Evolutionary conservation across 2,113 vertebrate species (phyloP).

Genomic region (Sarotherodon lohbergeri): DNA sequence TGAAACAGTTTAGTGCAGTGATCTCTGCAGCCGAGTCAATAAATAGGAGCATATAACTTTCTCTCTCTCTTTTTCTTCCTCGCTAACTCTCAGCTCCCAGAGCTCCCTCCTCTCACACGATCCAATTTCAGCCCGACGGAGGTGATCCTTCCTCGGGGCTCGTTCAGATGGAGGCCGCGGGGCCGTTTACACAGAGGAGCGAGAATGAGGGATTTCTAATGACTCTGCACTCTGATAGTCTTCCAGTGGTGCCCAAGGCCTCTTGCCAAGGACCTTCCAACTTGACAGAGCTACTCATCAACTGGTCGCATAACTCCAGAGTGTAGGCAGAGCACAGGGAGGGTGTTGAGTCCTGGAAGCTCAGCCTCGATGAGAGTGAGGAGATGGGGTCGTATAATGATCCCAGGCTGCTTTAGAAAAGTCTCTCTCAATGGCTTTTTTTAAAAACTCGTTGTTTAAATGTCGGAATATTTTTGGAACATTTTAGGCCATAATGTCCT

Average conservation of each 20-base stretch:
- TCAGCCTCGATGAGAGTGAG: conserved; percentile 66
- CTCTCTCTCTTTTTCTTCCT: background rate
- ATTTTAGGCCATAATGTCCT: background rate
- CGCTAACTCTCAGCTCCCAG: background rate
- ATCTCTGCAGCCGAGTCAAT: conserved; percentile 44
- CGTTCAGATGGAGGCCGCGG: conserved; percentile 43
- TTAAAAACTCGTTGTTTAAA: background rate
- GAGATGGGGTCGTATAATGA: conserved; percentile 77
- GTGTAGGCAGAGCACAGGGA: conserved; percentile 2
- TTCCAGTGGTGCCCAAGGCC: conserved; percentile 54
- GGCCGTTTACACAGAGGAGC: conserved; percentile 42
- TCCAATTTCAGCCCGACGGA: conserved; percentile 56
- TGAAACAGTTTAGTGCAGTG: conserved; percentile 45
- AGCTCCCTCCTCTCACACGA: conserved; percentile 16
- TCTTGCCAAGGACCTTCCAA: conserved; percentile 55
- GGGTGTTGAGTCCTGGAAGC: conserved; percentile 12
- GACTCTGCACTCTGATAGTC: conserved; percentile 58
- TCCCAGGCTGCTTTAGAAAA: conserved; percentile 12
- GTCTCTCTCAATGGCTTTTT: background rate
- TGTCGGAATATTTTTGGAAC: background rate
- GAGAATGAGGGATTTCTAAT: conserved; percentile 68
- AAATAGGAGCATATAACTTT: conserved; percentile 45
- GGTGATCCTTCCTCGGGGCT: conserved; percentile 54
- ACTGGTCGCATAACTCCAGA: conserved; percentile 43
- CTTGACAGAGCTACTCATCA: conserved; percentile 56